Base-by-base conservation (phyloP, 1,140 invertebrate genomes). In the Catajapyx aquilonaris region DNA sequence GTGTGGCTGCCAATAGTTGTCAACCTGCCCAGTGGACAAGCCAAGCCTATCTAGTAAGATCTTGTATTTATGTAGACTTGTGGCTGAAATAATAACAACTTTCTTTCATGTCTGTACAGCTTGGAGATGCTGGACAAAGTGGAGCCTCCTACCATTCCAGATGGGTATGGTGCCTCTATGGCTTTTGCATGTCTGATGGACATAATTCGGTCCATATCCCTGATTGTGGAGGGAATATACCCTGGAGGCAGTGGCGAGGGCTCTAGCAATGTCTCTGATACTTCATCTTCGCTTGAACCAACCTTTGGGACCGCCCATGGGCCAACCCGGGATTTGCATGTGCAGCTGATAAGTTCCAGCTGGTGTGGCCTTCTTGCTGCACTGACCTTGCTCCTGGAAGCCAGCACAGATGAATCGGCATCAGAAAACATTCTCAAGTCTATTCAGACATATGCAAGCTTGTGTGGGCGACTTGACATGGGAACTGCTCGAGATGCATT, bases 301-400 rank as follows among this genome's bases (percentile, higher is more conserved):
- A n/a, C n/a, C n/a, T n/a, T n/a, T n/a, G n/a, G n/a, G n/a, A n/a
- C n/a, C n/a, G n/a, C n/a, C n/a, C n/a, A n/a, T n/a, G n/a, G n/a
- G n/a, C n/a, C n/a, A n/a, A n/a, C n/a, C n/a, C n/a, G 59, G 39
- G 64, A 68, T 37, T 50, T 80, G 7, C 68, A 76, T 47, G 56
- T 64, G 31, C 78, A 93, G 55, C 56, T 97, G 16, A 75, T 96
- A 3, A 84, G 84, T 51, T 95, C 88, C 0, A 88, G 87, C 43
- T 96, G 90, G 88, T 87, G 84, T 54, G 88, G 87, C 4, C 59
- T 96, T 20, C 62, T 95, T 11, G 83, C 85, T 46, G 87, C 90
- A 5, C 60, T 96, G 19, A 84, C 81, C 44, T 74, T 90, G 0
- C 56, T 97, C 11, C 73, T 95, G 13, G 93, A 96, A 59, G 87